phyloP scores from a whole-genome alignment of 1,140 invertebrate species.

The Harpegnathos saltator region DNA sequence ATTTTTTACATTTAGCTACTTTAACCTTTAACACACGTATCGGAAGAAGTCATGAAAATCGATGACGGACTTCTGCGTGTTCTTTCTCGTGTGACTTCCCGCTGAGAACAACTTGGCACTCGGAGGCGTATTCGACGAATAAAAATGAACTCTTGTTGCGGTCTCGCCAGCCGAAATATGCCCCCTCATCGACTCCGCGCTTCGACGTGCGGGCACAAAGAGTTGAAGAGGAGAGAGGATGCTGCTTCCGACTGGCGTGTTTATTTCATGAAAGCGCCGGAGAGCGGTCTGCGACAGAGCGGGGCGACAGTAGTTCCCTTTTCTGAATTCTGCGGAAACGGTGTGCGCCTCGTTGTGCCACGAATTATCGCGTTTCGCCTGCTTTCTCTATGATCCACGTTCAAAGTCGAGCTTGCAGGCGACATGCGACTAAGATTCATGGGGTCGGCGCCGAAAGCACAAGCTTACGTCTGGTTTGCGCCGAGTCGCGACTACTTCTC shows the following conservation, averaged over 20 bases:
- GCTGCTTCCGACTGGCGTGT: not conserved
- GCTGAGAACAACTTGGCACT: not conserved
- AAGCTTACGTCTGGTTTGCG: conserved; percentile 48
- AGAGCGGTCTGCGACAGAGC: conserved; percentile 7
- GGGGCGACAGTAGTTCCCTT: conserved; percentile 16
- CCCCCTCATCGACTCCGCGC: not conserved
- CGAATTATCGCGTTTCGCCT: conserved; percentile 47
- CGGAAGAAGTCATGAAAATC: no score
- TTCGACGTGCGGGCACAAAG: conserved; percentile 3
- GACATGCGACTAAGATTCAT: conserved; percentile 57
- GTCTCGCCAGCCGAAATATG: not conserved
- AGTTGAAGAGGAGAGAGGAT: not conserved
- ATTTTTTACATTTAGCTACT: no score
- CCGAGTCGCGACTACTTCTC: conserved; percentile 55
- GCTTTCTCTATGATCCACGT: conserved; percentile 32
- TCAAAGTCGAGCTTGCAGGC: conserved; percentile 37
- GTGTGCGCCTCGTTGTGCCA: conserved; percentile 22
- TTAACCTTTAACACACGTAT: no score
- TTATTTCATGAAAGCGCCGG: conserved; percentile 31
- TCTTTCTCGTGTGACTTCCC: no score
- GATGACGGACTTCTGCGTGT: no score
- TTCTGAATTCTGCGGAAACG: conserved; percentile 32
- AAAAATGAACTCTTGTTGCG: conserved; percentile 17
- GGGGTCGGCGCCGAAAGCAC: conserved; percentile 44
- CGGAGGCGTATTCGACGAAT: not conserved